Evolutionary conservation across 2,113 vertebrate genomes (phyloP).

Genomic region (Desmodus rotundus): DNA sequence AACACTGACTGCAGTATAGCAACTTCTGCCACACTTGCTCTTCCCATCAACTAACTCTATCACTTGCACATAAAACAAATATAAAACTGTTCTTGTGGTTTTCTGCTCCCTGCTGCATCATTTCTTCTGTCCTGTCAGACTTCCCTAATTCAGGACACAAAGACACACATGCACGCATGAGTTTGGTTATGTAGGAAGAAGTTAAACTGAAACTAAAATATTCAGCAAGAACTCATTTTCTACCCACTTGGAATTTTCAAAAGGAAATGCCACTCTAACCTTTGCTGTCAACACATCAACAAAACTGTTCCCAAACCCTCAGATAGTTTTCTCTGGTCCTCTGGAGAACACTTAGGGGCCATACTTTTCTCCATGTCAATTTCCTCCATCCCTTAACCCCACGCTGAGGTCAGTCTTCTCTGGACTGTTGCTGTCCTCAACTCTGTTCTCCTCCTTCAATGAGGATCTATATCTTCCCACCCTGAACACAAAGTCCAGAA

Average conservation of each 20-base stretch:
- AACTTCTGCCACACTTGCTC: not conserved
- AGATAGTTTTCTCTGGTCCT: conserved; percentile 50
- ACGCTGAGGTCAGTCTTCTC: not conserved
- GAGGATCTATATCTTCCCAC: not conserved
- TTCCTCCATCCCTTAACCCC: not conserved
- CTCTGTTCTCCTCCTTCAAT: not conserved
- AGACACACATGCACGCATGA: not conserved
- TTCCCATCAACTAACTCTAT: not conserved
- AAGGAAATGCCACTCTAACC: conserved; percentile 67
- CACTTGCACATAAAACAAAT: not conserved
- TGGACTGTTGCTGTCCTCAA: not conserved
- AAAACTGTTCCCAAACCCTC: conserved; percentile 62
- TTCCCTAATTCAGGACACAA: not conserved
- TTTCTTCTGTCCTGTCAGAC: conserved; percentile 17
- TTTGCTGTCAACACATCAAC: conserved; percentile 71
- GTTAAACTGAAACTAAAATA: conserved; percentile 55
- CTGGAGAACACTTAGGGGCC: conserved; percentile 45
- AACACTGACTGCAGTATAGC: not conserved
- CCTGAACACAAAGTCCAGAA: not conserved
- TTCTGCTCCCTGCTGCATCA: not conserved
- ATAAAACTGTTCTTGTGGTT: not conserved
- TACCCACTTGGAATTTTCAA: conserved; percentile 51
- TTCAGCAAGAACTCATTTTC: conserved; percentile 54
- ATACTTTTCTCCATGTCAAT: not conserved
- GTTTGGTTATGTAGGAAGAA: conserved; percentile 19